Evolutionary conservation across 2,113 vertebrate genomes (phyloP).

Genomic region (Varanus salvator): DNA sequence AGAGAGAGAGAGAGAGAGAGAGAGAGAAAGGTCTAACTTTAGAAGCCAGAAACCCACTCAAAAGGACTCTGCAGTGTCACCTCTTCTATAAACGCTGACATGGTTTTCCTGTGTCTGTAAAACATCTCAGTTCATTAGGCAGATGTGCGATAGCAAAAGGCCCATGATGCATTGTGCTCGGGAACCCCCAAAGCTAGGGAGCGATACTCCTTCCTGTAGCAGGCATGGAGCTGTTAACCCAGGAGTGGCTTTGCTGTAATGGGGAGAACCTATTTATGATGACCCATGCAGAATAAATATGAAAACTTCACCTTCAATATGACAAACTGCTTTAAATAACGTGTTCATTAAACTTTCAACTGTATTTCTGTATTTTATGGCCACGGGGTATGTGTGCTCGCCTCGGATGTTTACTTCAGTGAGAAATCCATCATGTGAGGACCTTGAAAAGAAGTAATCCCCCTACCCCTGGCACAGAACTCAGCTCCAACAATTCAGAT

Average conservation of each 20-base stretch:
- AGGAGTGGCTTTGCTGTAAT: constrained; percentile 74
- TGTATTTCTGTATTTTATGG: constrained; percentile 88
- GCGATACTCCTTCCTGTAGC: constrained; percentile 63
- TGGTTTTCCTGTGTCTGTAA: constrained; percentile 74
- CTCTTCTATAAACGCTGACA: constrained; percentile 54
- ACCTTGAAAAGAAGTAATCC: constrained; percentile 89
- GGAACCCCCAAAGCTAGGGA: constrained; percentile 20
- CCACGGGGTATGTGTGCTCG: constrained; percentile 83
- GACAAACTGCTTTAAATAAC: constrained; percentile 86
- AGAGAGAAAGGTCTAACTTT: not conserved
- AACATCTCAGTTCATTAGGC: constrained; percentile 74
- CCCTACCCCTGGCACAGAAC: constrained; percentile 86
- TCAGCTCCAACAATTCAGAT: constrained; percentile 87
- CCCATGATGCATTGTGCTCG: constrained; percentile 31
- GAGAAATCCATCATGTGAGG: constrained; percentile 86
- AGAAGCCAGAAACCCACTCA: constrained; percentile 24
- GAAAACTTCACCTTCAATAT: constrained; percentile 84
- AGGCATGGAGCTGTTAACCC: constrained; percentile 70
- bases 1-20: not conserved
- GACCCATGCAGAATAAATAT: constrained; percentile 83
- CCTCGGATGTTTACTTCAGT: constrained; percentile 88
- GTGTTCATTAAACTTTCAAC: constrained; percentile 89
- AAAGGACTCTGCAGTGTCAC: constrained; percentile 65
- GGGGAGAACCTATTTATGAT: constrained; percentile 81
- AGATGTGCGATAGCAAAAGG: constrained; percentile 71